phyloP scores from a whole-genome alignment of 1,140 invertebrate genomes.

The Drosophila subobscura region DNA sequence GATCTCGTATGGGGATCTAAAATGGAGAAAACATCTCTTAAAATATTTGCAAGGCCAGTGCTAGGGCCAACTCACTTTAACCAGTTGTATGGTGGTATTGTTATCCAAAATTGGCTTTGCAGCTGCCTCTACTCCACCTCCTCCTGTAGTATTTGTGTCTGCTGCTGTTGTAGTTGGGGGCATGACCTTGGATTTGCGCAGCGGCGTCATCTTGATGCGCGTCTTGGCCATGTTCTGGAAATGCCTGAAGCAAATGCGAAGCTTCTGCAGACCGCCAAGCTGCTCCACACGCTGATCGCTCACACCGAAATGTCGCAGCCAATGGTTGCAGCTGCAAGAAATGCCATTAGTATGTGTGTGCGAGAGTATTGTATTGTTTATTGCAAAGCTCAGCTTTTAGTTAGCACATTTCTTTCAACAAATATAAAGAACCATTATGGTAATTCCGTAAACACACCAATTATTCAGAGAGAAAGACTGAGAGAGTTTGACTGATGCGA shows the following conservation, averaged over 20 bases:
- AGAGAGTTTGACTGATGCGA: constrained; percentile 17
- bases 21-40: not conserved
- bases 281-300: constrained; percentile 53
- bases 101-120: constrained; percentile 53
- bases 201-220: constrained; percentile 78
- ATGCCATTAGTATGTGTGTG: not conserved
- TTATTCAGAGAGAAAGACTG: constrained; percentile 1
- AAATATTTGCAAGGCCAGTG: not conserved
- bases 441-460: constrained; percentile 21
- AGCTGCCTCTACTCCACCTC: constrained; percentile 5
- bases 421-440: not conserved
- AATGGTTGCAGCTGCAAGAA: constrained; percentile 66
- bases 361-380: no score
- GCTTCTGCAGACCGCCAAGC: constrained; percentile 67
- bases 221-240: constrained; percentile 78
- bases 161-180: constrained; percentile 13
- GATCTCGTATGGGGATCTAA: constrained; percentile 37
- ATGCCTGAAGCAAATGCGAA: constrained; percentile 71
- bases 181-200: constrained; percentile 63
- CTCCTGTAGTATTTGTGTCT: constrained; percentile 1
- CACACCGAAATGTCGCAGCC: constrained; percentile 64
- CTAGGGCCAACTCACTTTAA: constrained; percentile 48
- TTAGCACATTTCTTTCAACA: not conserved
- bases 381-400: constrained; percentile 4
- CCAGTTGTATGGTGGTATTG: constrained; percentile 57